phyloP scores from a whole-genome alignment of 1,140 invertebrate species.

The Prorops nasuta region DNA sequence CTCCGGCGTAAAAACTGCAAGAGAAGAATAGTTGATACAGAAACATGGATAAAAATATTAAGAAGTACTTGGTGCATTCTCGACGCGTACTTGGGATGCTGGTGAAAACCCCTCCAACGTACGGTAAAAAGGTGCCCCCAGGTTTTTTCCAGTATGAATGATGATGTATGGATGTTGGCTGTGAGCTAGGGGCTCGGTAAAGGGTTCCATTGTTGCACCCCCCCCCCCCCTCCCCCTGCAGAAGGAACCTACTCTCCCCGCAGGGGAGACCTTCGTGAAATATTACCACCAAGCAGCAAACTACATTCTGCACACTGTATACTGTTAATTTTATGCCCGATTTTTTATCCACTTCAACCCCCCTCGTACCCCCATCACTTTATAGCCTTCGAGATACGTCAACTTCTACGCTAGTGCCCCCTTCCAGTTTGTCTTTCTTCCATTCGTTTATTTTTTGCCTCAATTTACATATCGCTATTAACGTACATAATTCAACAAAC shows the following conservation, averaged over 20 bases:
- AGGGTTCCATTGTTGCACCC: conserved; percentile 53
- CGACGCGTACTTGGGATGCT: conserved; percentile 29
- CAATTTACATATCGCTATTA: too few relatives aligned
- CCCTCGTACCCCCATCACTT: conserved; percentile 6
- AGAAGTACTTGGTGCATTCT: conserved; percentile 29
- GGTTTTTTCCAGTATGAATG: conserved; percentile 50
- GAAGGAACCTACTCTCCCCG: conserved; percentile 27
- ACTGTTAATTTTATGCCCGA: conserved; percentile 53
- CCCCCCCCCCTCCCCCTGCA: conserved; percentile 25
- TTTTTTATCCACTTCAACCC: conserved; percentile 35
- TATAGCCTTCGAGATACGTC: too few relatives aligned
- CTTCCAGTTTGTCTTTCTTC: too few relatives aligned
- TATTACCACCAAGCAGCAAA: conserved; percentile 47
- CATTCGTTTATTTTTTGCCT: too few relatives aligned
- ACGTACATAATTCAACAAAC: too few relatives aligned
- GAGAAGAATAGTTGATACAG: too few relatives aligned
- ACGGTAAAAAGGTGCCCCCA: conserved; percentile 26
- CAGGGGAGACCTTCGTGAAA: conserved; percentile 43
- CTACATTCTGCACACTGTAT: conserved; percentile 42
- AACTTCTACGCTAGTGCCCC: too few relatives aligned
- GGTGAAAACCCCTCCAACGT: conserved; percentile 20
- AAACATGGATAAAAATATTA: conserved; percentile 11
- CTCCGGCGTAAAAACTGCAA: too few relatives aligned
- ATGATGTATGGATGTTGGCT: conserved; percentile 56
- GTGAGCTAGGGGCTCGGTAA: conserved; percentile 53